A percentile compares a stretch with the other conserved stretches of the same genome.
Evolutionary conservation across 1,140 invertebrate genomes (phyloP).

Genomic region (Thaumatotibia leucotreta): DNA sequence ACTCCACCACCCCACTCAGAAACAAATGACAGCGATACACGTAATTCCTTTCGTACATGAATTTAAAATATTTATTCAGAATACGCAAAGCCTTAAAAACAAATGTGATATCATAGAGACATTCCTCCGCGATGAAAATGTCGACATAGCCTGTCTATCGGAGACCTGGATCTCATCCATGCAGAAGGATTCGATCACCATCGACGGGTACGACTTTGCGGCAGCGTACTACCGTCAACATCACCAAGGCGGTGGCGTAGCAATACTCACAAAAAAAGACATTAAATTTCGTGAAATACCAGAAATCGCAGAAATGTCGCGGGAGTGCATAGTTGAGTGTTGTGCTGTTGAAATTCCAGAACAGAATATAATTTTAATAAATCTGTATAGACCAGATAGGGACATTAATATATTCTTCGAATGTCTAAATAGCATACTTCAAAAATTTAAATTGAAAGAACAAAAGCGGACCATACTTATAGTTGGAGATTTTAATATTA

Average conservation of each 20-base stretch:
- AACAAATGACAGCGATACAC: too few species aligned
- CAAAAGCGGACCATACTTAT: background rate
- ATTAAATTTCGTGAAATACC: background rate
- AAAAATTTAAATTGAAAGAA: background rate
- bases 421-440: background rate
- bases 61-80: background rate
- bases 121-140: background rate
- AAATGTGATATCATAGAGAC: background rate
- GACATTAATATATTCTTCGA: background rate
- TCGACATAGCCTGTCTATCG: background rate
- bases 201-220: background rate
- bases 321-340: background rate
- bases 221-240: background rate
- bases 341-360: background rate
- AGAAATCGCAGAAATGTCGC: background rate
- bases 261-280: background rate
- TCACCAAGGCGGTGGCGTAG: background rate
- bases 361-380: background rate
- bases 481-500: constrained; percentile 3
- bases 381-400: background rate
- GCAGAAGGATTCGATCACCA: background rate
- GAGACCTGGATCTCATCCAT: background rate
- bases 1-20: too few species aligned
- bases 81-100: background rate
- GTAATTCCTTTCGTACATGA: background rate